These are phyloP conservation scores for Mesembrinibis cayennensis DNA, from an alignment of 2,113 vertebrate genomes.

Conservation along the genomic window DNA sequence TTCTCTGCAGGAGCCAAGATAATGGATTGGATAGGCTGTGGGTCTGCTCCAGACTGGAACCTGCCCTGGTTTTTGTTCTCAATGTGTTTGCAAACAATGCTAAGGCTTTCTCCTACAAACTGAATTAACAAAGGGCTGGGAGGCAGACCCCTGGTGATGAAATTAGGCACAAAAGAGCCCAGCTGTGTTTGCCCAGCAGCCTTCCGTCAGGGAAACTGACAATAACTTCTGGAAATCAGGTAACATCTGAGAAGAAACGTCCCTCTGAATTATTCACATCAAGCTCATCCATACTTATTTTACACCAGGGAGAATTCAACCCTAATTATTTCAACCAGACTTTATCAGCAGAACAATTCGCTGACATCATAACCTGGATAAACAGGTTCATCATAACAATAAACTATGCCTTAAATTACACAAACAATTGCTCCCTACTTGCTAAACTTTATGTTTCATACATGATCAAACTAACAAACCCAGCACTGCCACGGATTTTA, in stretches of 20 bases:
- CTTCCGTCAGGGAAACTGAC: background rate
- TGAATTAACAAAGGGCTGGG: background rate
- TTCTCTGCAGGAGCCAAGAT: background rate
- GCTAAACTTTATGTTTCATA: background rate
- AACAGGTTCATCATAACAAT: background rate
- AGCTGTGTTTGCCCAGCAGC: background rate
- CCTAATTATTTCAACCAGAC: background rate
- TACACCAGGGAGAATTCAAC: background rate
- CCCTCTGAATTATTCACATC: background rate
- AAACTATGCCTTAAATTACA: background rate
- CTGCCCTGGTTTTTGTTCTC: background rate
- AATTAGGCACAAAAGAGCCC: fast-evolving
- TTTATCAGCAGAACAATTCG: background rate
- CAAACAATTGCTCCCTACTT: background rate
- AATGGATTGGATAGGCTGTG: fast-evolving
- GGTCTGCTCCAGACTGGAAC: background rate
- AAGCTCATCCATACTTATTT: background rate
- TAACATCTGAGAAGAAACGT: background rate
- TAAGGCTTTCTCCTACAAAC: background rate
- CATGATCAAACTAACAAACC: background rate
- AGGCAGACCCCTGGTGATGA: background rate
- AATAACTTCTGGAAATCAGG: background rate
- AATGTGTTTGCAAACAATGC: background rate
- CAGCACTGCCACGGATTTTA: background rate
- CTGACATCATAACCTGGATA: background rate